phyloP scores from a whole-genome alignment of 1,140 invertebrate species.

The Melipona quadrifasciata region DNA sequence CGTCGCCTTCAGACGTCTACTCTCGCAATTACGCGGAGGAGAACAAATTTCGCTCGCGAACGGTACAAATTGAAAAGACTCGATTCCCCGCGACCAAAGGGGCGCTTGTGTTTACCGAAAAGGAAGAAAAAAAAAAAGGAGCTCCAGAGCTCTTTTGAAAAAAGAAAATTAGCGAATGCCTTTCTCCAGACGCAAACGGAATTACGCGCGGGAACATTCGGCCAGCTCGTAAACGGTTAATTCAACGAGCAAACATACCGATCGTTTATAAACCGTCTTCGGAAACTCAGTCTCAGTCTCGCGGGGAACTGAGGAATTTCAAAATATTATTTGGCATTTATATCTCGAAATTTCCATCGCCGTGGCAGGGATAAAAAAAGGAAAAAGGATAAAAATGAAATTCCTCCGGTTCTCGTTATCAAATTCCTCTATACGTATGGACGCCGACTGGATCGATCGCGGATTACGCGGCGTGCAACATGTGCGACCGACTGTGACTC shows the following conservation, averaged over 20 bases:
- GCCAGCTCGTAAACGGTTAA: not conserved
- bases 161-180: constrained; percentile 8
- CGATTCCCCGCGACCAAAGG: constrained; percentile 12
- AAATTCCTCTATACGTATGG: not conserved
- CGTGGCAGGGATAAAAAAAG: not conserved
- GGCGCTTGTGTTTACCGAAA: not conserved
- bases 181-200: not conserved
- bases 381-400: not conserved
- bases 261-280: not conserved
- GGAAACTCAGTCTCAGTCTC: not conserved
- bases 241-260: not conserved
- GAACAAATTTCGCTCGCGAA: not conserved
- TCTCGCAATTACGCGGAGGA: constrained; percentile 7
- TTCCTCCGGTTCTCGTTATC: not conserved
- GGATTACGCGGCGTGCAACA: not conserved
- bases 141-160: not conserved
- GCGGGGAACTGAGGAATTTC: not conserved
- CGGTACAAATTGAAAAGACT: not conserved
- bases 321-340: not conserved
- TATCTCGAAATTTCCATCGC: not conserved
- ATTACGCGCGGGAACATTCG: not conserved
- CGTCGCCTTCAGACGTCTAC: not conserved
- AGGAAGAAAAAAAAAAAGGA: too few relatives aligned
- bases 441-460: constrained; percentile 8
- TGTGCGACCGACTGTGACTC: not conserved